Evolutionary conservation across 2,113 vertebrate species (phyloP).

Genomic region (Ciconia boyciana): DNA sequence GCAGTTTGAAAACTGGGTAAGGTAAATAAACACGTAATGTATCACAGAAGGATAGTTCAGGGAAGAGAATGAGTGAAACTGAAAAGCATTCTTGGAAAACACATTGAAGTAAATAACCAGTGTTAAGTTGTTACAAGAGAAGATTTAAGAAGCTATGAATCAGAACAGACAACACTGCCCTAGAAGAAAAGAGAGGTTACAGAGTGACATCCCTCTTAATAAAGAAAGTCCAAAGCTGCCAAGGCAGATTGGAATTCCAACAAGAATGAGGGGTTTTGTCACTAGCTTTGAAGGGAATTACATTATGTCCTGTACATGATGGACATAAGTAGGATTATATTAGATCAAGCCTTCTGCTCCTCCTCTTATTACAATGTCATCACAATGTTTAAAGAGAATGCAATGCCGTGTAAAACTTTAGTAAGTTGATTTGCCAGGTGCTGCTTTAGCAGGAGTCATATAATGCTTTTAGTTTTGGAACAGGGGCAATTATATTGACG

Average conservation of each 20-base stretch:
- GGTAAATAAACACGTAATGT: not conserved
- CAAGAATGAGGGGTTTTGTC: slow-evolving; percentile 36
- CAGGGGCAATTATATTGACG: slow-evolving; percentile 35
- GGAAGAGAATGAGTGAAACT: not conserved
- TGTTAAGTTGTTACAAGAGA: not conserved
- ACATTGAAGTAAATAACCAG: slow-evolving; percentile 3
- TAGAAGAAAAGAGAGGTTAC: slow-evolving; percentile 18
- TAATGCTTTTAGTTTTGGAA: slow-evolving; percentile 67
- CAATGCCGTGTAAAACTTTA: slow-evolving; percentile 14
- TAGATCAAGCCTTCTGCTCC: slow-evolving; percentile 60
- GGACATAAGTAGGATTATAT: slow-evolving; percentile 51
- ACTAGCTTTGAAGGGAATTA: slow-evolving; percentile 41
- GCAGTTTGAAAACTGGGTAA: not conserved
- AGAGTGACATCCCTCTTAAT: slow-evolving; percentile 45
- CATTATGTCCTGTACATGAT: slow-evolving; percentile 7
- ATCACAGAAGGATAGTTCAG: not conserved
- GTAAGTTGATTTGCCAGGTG: slow-evolving; percentile 72
- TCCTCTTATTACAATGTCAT: slow-evolving; percentile 67
- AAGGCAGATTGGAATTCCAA: slow-evolving; percentile 45
- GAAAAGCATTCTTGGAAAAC: slow-evolving; percentile 4
- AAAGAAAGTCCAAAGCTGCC: slow-evolving; percentile 22
- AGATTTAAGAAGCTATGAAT: slow-evolving; percentile 47
- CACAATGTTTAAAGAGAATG: slow-evolving; percentile 35
- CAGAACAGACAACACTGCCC: slow-evolving; percentile 11
- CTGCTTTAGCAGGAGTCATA: slow-evolving; percentile 50